phyloP scores from a whole-genome alignment of 2,888 invertebrate species.

The Lasioglossum lativentre region DNA sequence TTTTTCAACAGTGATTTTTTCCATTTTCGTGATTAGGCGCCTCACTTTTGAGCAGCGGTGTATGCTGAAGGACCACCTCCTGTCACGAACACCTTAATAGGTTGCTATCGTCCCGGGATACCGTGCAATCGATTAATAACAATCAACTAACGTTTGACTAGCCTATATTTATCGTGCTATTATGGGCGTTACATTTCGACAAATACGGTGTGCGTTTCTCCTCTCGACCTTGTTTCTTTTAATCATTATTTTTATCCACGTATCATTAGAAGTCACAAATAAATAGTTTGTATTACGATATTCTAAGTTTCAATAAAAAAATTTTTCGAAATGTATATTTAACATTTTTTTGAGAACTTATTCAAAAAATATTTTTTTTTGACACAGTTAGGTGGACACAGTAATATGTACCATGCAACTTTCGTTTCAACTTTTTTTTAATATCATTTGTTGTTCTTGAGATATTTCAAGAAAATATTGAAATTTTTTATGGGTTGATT shows the following conservation, averaged over 20 bases:
- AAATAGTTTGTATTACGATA: background rate
- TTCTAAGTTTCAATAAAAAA: background rate
- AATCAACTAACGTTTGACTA: slow-evolving; percentile 41
- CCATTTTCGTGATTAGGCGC: background rate
- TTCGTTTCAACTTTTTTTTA: no score
- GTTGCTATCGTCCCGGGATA: slow-evolving; percentile 11
- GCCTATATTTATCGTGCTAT: slow-evolving; percentile 41
- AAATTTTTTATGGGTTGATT: no score
- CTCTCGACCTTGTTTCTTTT: background rate
- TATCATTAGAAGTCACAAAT: background rate
- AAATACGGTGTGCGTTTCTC: background rate
- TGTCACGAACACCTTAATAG: slow-evolving; percentile 24
- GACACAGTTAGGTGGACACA: no score
- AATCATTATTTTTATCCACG: background rate
- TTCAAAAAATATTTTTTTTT: no score
- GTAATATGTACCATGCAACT: no score
- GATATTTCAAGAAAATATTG: no score
- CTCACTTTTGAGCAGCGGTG: background rate
- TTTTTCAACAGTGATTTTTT: no score
- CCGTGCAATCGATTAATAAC: slow-evolving; percentile 32
- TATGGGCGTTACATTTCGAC: slow-evolving; percentile 32
- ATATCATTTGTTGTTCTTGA: no score
- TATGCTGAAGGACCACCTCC: background rate
- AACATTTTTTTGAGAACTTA: no score
- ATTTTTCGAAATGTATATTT: no score